Evolutionary conservation across 2,797 vertebrate species (phyloP).

Genomic region (Yasuhikotakia modesta): DNA sequence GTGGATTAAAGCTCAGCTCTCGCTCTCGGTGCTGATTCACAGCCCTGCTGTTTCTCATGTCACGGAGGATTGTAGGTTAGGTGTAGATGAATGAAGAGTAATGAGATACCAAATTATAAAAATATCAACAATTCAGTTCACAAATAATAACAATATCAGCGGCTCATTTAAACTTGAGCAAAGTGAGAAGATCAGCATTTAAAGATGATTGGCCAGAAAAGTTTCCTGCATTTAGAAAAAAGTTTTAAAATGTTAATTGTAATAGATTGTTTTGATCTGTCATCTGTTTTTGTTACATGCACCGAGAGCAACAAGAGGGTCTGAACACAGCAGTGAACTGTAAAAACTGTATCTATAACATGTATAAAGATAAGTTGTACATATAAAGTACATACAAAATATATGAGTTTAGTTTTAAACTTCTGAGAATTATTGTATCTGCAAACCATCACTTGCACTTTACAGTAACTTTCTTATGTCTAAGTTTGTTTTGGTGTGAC

Average conservation of each 20-base stretch:
- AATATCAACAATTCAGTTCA: too few relatives aligned
- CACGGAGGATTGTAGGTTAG: too few relatives aligned
- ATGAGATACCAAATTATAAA: too few relatives aligned
- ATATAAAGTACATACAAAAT: conserved; percentile 38
- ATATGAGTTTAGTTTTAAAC: conserved; percentile 50
- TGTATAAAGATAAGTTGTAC: conserved; percentile 54
- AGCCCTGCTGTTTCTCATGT: too few relatives aligned
- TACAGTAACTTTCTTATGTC: not conserved
- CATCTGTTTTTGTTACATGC: not conserved
- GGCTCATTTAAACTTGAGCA: not conserved
- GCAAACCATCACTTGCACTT: conserved; percentile 31
- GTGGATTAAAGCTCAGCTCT: conserved; percentile 66
- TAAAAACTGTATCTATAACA: conserved; percentile 43
- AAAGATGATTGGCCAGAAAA: not conserved
- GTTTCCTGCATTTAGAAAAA: not conserved
- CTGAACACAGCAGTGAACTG: conserved; percentile 24
- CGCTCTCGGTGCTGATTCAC: conserved; percentile 25
- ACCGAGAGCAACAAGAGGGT: not conserved
- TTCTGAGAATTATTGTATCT: not conserved
- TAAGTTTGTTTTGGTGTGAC: not conserved
- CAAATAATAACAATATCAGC: not conserved
- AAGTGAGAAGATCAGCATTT: not conserved
- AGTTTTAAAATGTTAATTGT: too few relatives aligned
- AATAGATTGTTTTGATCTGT: too few relatives aligned
- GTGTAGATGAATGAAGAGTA: too few relatives aligned